These are phyloP conservation scores for Menidia beryllina DNA, from an alignment of 2,113 vertebrate genomes.

Conservation along the genomic window DNA sequence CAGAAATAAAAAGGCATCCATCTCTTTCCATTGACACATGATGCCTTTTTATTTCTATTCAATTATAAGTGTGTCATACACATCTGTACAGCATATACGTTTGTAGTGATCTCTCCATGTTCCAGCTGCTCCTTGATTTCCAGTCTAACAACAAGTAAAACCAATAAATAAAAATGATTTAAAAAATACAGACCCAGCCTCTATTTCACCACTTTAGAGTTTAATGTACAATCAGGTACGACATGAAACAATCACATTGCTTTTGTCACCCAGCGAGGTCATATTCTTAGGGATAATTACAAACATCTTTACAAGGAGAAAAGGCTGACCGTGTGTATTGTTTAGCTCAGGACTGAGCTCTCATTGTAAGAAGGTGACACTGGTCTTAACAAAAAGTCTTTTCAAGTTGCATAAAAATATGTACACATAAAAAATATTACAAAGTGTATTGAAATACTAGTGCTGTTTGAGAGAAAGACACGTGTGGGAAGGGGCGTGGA, in stretches of 20 bases:
- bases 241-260: conserved; percentile 64
- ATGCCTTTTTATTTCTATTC: no score
- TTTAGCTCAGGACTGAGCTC: conserved; percentile 36
- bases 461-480: conserved; percentile 44
- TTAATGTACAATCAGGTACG: conserved; percentile 75
- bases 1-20: no score
- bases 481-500: conserved; percentile 30
- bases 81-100: no score
- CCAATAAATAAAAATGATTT: no score
- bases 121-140: no score
- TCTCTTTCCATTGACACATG: no score
- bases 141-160: no score
- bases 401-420: conserved; percentile 74
- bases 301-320: conserved; percentile 56
- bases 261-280: conserved; percentile 39
- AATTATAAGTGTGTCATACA: no score
- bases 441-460: conserved; percentile 70
- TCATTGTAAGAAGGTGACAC: conserved; percentile 58
- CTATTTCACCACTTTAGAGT: conserved; percentile 60
- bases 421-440: conserved; percentile 75
- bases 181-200: background rate
- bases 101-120: no score
- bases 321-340: conserved; percentile 34
- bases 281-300: conserved; percentile 41
- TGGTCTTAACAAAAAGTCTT: conserved; percentile 58